Base-by-base conservation (phyloP, 2,888 invertebrate genomes). In the Rhodophaea formosa region DNA sequence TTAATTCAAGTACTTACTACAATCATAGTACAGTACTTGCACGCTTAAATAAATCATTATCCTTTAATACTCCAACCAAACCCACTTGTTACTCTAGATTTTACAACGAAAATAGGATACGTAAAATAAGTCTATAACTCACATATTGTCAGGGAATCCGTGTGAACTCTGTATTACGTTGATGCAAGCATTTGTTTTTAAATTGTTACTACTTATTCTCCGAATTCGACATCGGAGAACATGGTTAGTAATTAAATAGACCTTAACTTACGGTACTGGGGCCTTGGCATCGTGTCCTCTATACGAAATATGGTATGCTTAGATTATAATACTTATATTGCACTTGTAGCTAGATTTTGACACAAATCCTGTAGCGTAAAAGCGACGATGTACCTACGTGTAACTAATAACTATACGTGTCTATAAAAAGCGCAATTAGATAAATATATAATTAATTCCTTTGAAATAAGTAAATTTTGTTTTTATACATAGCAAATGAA, bases 31-130 rank as follows among this genome's bases (percentile, higher is more conserved):
- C 3, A 51, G 16, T 35, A 35, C 12, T 35, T 39, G 6, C n/a
- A 39, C 17, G 12, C 6, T 35, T 35, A 35, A 17, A 15, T 3
- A 15, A 16, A 35, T 51, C 23, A 46, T 45, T 16, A 23, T 39
- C 15, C 58, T 44, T 57, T 61, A 54, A 62, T 59, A 51, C 53
- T 62, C 56, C 61, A 62, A 58, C 68, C 60, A 78, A 73, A 62
- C 70, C 73, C 77, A 82, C 77, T 84, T 84, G 86, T 88, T 85
- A 85, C 76, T 66, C 83, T 86, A 86, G 84, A 84, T 86, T 86
- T 86, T 88, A 88, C 88, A 88, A 88, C 88, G 88, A 88, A 88
- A 81, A 78, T 82, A 83, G 77, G 80, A 80, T 81, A 74, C 72
- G 74, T 71, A 74, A 74, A 69, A 70, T 79, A 80, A 74, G 69